phyloP scores from a whole-genome alignment of 2,113 vertebrate species.

The Phalacrocorax brasilianus region DNA sequence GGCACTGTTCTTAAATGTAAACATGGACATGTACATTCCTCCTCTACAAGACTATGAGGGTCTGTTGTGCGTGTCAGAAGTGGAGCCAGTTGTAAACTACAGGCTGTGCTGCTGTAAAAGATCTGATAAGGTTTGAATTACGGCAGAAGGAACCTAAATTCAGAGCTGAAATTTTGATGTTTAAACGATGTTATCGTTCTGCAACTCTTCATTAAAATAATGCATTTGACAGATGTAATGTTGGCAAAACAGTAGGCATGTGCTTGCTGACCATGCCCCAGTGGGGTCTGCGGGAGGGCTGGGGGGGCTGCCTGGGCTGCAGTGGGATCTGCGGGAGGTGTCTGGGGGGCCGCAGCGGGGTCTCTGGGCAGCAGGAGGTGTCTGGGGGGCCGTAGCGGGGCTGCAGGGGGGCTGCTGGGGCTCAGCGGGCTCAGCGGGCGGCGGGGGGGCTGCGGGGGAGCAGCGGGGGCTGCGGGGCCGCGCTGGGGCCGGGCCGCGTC shows the following conservation, averaged over 20 bases:
- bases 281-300: no score
- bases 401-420: no score
- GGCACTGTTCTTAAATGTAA: background rate
- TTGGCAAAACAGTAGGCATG: accelerated
- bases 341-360: no score
- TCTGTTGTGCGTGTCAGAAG: background rate
- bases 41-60: background rate
- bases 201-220: accelerated
- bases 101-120: background rate
- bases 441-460: no score
- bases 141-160: background rate
- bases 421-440: no score
- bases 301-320: no score
- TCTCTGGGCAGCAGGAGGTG: no score
- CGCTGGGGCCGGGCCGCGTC: no score
- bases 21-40: background rate
- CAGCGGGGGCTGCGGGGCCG: no score
- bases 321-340: no score
- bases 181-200: accelerated
- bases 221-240: accelerated
- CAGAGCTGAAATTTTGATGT: no score
- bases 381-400: no score
- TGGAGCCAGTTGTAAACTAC: background rate
- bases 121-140: background rate
- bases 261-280: background rate